Evolutionary conservation across 2,113 vertebrate species (phyloP), one percentile per base, ranked within the genome.

Genomic region (Zosterops lateralis): DNA sequence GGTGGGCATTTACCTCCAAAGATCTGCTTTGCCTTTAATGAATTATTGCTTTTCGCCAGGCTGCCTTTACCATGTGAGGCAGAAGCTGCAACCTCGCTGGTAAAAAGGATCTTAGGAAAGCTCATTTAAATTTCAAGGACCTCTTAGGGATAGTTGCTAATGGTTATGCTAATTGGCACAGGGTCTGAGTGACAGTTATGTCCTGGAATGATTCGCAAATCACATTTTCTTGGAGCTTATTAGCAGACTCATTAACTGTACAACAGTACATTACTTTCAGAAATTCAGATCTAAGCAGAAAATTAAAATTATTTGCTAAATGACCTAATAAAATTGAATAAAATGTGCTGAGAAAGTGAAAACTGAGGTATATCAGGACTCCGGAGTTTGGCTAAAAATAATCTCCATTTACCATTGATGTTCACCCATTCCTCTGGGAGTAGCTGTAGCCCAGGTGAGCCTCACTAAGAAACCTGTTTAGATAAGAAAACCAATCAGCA

Each of bases 301-400:
- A 98, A 98, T 98, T 97, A 97, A 98, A 97, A 98, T 98, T 98
- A 98, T 98, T 98, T 98, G 97, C 97, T 98, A 98, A 98, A 97
- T 98, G 97, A 97, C 97, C 97, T 98, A 97, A 98, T 97, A 97
- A 98, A 98, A 98, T 96, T 80, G 95, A 97, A 96, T 92, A 96
- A 97, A 98, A 97, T 95, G 92, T 97, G 97, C 97, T 97, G 96
- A 97, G 93, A 95, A 97, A 97, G 97, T 94, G 88, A 97, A 98
- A 98, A 89, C 72, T 5, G 19, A 89, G 91, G 93, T 94, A 68
- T 81, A 96, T 90, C 80, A 91, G 72, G 93, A 66, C 72, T 85
- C 67, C 45, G 70, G 78, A 96, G 92, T 94, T 81, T 91, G 75
- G 42, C 70, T 96, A 94, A 92, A 94, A 96, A 91, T 91, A 95